Percentiles rank a stretch among this genome's conserved stretches.
phyloP scores from a whole-genome alignment of 2,888 invertebrate genomes.

The Byasa hedistus region DNA sequence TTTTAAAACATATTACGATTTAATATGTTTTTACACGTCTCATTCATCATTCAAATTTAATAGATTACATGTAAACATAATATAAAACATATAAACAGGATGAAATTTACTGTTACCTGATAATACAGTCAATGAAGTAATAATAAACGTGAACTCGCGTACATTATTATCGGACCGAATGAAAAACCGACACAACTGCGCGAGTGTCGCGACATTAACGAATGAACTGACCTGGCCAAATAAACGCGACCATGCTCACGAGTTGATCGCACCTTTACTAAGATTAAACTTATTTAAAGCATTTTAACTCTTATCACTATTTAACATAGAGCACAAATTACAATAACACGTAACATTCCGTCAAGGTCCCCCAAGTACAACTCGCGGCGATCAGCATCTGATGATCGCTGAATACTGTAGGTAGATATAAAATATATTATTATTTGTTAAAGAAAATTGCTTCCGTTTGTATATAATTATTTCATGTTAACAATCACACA shows the following conservation, averaged over 20 bases:
- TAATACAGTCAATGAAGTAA: slow-evolving; percentile 18
- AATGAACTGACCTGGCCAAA: slow-evolving; percentile 35
- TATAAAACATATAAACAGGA: no score
- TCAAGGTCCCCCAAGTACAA: neutral
- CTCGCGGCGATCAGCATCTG: neutral
- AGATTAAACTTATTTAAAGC: neutral
- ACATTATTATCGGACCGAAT: slow-evolving; percentile 17
- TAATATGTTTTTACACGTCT: no score
- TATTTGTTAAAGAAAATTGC: no score
- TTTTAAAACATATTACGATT: no score
- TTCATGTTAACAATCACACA: no score
- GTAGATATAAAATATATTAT: no score
- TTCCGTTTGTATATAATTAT: no score
- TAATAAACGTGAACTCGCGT: slow-evolving; percentile 23
- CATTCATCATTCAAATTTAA: no score
- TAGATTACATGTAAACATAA: neutral
- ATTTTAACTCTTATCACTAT: neutral
- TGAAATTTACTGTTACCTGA: slow-evolving; percentile 15
- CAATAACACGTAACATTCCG: neutral
- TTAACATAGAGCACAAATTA: neutral
- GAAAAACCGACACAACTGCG: slow-evolving; percentile 20
- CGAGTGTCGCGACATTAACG: slow-evolving; percentile 33
- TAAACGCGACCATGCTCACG: slow-evolving; percentile 33
- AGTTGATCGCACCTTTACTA: slow-evolving; percentile 27
- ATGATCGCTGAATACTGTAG: neutral